A percentile compares a stretch with the other conserved stretches of the same genome.
Evolutionary conservation across 2,888 invertebrate genomes (phyloP).

Genomic region (Agrochola lota): DNA sequence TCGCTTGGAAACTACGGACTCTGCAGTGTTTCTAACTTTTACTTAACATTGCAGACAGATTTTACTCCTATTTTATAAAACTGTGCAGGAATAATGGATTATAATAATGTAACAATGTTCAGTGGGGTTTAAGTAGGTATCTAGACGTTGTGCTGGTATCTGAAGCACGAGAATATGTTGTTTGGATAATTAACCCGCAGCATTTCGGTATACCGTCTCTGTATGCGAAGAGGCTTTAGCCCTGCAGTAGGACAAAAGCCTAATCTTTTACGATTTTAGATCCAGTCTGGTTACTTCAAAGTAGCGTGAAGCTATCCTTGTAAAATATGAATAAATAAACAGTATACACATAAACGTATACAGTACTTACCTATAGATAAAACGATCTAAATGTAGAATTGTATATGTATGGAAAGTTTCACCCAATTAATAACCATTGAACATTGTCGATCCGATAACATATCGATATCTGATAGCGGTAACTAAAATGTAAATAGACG

Average conservation of each 20-base stretch:
- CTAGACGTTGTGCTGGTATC: background rate
- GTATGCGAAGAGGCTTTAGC: no score
- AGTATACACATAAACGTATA: no score
- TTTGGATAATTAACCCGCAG: background rate
- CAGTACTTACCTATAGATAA: background rate
- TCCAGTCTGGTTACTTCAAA: background rate
- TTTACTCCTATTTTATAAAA: background rate
- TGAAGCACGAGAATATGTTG: background rate
- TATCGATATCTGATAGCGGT: slow-evolving; percentile 29
- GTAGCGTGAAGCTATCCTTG: slow-evolving; percentile 15
- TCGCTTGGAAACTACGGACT: slow-evolving; percentile 7
- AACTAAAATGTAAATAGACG: slow-evolving; percentile 31
- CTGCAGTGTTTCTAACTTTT: slow-evolving; percentile 39
- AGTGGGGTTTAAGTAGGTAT: background rate
- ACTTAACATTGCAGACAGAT: slow-evolving; percentile 41
- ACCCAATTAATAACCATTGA: slow-evolving; percentile 47
- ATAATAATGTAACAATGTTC: slow-evolving; percentile 4
- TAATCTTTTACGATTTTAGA: background rate
- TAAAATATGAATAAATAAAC: slow-evolving; percentile 14
- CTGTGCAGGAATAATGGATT: background rate
- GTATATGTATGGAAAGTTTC: slow-evolving; percentile 53
- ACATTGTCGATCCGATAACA: slow-evolving; percentile 50
- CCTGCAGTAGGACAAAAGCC: background rate
- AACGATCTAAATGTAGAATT: slow-evolving; percentile 16
- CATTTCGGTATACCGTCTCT: background rate